Conservation (phyloP, 1,140 invertebrate genomes). For the Hydropsyche tenuis region DNA sequence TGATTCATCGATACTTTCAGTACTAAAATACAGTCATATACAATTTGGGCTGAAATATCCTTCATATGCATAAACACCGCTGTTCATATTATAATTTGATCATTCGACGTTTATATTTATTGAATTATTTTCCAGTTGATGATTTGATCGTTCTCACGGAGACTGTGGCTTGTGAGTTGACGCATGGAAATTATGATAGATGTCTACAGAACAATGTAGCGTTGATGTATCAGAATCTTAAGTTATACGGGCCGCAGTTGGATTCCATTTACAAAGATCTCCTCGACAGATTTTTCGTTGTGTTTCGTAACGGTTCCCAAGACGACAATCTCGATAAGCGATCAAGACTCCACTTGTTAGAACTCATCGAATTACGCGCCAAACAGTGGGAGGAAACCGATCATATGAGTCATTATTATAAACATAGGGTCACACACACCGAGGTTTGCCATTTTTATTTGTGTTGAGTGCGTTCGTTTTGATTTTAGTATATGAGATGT, state of each 20-base stretch:
- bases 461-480: neutral
- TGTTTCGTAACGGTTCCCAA: constrained; percentile 85
- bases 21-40: neutral
- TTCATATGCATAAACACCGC: neutral
- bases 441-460: constrained; percentile 64
- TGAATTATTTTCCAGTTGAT: constrained; percentile 69
- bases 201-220: constrained; percentile 67
- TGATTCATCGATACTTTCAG: constrained; percentile 36
- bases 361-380: constrained; percentile 86
- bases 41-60: neutral
- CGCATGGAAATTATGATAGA: constrained; percentile 68
- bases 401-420: constrained; percentile 82
- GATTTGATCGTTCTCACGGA: constrained; percentile 75
- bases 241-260: constrained; percentile 74
- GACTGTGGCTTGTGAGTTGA: constrained; percentile 71
- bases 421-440: constrained; percentile 75
- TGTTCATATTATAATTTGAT: neutral
- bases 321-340: constrained; percentile 80
- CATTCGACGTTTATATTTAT: constrained; percentile 41
- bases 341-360: constrained; percentile 82
- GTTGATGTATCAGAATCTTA: constrained; percentile 74
- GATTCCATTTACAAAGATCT: constrained; percentile 78
- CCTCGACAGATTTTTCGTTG: constrained; percentile 73
- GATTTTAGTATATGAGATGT: neutral
- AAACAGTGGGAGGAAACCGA: constrained; percentile 84